Evolutionary conservation across 2,888 invertebrate species (phyloP), one percentile per base, ranked within the genome.

Genomic region (Volucella inanis): DNA sequence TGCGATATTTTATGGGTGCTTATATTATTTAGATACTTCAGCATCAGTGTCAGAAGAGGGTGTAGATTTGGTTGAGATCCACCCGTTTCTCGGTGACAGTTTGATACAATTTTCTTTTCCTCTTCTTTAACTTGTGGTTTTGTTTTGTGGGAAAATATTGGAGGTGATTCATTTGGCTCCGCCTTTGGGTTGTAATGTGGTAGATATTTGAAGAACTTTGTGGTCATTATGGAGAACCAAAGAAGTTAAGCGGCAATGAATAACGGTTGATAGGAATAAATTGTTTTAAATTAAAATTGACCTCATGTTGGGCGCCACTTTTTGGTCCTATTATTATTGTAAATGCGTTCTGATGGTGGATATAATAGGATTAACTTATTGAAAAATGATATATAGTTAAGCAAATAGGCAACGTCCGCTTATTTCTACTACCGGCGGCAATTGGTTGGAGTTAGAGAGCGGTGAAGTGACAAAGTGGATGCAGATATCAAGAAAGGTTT

Each of bases 21-120:
- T 22, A 14, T 18, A 65, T 38, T 79, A 79, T 79, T 22, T 22
- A 22, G 18, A 59, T 79, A 67, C 71, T 64, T 70, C 9, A 54
- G 49, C 31, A 49, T 45, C 59, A 38, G 54, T 59, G 50, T 14
- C n/a, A 31, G 31, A 61, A 72, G 79, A 59, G 77, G 67, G 65
- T 72, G 79, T 72, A 65, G 52, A 67, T 79, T 72, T 52, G 72
- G 65, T 14, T 65, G 50, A 72, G 65, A 65, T 79, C 72, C 72
- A 79, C 79, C 72, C 72, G 72, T 47, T 72, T 59, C 47, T 61
- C 49, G 57, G 47, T 70, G 70, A 79, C 39, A 72, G 59, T 72
- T 59, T 65, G 45, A 41, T 47, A 65, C 14, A 47, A 11, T 31
- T 2, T 62, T 38, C 14, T 43, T 72, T 79, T 64, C 57, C 31